Evolutionary conservation across 2,888 invertebrate genomes (phyloP).

Genomic region (Tryphoninae sp.): DNA sequence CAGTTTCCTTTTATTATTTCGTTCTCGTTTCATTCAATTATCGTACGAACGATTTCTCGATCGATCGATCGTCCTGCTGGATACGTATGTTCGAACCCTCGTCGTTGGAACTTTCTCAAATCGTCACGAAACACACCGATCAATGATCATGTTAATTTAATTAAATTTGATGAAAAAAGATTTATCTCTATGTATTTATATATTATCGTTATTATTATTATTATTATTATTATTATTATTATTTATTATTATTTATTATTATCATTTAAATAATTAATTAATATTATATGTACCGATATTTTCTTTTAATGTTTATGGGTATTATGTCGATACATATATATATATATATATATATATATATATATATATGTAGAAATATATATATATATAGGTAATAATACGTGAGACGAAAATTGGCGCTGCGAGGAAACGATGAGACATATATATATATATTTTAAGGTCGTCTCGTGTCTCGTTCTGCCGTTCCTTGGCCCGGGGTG

Average conservation of each 20-base stretch:
- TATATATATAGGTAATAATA: constrained; percentile 51
- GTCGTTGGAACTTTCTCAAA: constrained; percentile 23
- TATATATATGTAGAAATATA: constrained; percentile 24
- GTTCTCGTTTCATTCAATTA: constrained; percentile 1
- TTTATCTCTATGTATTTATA: constrained; percentile 59
- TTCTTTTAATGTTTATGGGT: constrained; percentile 32
- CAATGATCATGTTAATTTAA: constrained; percentile 61
- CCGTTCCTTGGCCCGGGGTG: constrained; percentile 25
- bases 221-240: constrained; percentile 59
- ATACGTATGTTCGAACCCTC: background rate
- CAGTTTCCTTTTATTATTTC: constrained; percentile 13
- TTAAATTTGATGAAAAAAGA: constrained; percentile 71
- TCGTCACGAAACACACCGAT: constrained; percentile 46
- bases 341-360: constrained; percentile 24
- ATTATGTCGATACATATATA: constrained; percentile 10
- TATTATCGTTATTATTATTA: constrained; percentile 49
- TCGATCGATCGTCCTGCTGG: constrained; percentile 64
- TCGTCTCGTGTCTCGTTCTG: constrained; percentile 40
- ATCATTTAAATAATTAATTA: constrained; percentile 57
- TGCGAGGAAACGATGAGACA: constrained; percentile 42
- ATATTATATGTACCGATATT: constrained; percentile 57
- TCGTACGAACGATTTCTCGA: constrained; percentile 9
- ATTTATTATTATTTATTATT: too few relatives aligned
- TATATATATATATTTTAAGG: background rate
- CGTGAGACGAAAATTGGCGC: constrained; percentile 50